These are phyloP conservation scores for Botia almorhae DNA, from an alignment of 2,797 vertebrate species.

Conservation along the genomic window DNA sequence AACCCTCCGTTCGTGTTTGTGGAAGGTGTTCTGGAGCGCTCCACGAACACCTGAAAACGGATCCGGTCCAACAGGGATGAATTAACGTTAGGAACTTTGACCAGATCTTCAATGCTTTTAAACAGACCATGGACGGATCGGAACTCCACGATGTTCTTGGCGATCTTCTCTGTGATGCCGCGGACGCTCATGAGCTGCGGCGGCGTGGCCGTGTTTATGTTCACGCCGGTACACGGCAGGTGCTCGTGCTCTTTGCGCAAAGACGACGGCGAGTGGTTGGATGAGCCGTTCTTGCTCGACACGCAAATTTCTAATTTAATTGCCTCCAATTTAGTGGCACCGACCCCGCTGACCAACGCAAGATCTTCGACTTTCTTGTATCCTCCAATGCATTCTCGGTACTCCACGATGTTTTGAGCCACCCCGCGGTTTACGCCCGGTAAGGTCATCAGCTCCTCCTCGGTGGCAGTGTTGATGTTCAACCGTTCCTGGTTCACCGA, in stretches of 20 bases:
- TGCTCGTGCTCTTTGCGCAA: conserved; percentile 82
- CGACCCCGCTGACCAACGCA: conserved; percentile 92
- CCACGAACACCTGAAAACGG: conserved; percentile 86
- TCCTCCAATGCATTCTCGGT: conserved; percentile 91
- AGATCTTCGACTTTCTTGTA: conserved; percentile 96
- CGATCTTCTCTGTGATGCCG: conserved; percentile 86
- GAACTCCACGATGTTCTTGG: conserved; percentile 83
- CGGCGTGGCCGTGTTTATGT: conserved; percentile 88
- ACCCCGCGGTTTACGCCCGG: conserved; percentile 89
- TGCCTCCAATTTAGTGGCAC: conserved; percentile 90
- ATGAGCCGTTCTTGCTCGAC: conserved; percentile 83
- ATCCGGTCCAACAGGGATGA: conserved; percentile 87
- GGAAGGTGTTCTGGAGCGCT: conserved; percentile 87
- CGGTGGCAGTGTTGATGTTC: conserved; percentile 94
- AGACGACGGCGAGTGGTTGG: conserved; percentile 90
- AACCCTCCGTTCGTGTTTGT: conserved; percentile 82
- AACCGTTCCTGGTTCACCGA: conserved; percentile 92
- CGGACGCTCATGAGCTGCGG: conserved; percentile 90
- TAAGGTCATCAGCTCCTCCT: conserved; percentile 97
- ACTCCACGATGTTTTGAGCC: conserved; percentile 92
- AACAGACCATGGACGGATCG: conserved; percentile 85
- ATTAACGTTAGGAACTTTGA: conserved; percentile 82
- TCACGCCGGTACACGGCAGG: conserved; percentile 80
- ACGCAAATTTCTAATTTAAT: conserved; percentile 96
- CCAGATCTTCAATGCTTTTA: conserved; percentile 87